Base-by-base conservation (phyloP, 64 coral and sea anemone species). In the Dendronephthya gigantea region DNA sequence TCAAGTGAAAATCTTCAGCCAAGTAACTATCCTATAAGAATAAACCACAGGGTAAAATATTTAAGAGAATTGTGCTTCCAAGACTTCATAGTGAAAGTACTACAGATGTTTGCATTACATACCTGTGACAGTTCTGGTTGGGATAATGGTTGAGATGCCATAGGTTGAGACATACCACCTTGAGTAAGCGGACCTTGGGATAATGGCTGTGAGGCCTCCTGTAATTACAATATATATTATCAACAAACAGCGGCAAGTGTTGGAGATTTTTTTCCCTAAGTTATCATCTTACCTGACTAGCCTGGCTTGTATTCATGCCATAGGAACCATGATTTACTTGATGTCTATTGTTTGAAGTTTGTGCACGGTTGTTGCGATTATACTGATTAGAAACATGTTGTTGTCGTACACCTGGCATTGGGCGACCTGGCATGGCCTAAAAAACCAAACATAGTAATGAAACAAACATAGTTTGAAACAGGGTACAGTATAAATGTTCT, bases 1-100 rank as follows among this genome's bases (percentile, higher is more conserved):
- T 98, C n/a, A 98, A 89, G 92, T 98, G 93, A 84, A 98, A 93
- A 22, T 98, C 95, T 84, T 98, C 95, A 81, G 92, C 95, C 37
- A 98, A 79, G 87, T 98, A 98, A 88, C 95, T 98, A 68, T 98
- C 95, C 87, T 93, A 88, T 68, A 83, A 28, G 23, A 7, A 31
- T 81, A 83, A 49, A 83, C 35, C 88, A 49, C 11, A 12, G 22
- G 32, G 85, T 48, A 28, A 89, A 1, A 65, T 1, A 84, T 28
- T 7, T 83, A 9, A 10, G 49, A 12, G 12, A 43, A 43, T 4
- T 5, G 3, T 6, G 79, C 19, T 19, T 23, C 5, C 41, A 45
- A 11, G 41, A 6, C 41, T 45, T 45, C 14, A 69, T 14, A 69
- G 65, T 17, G 23, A 69, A 27, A 69, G 31, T 69, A 33, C 31